A percentile compares a stretch with the other conserved stretches of the same genome.
These are phyloP conservation scores for Poeciliopsis paucimaculata DNA, from an alignment of 2,797 vertebrate genomes.

Conservation along the genomic window DNA sequence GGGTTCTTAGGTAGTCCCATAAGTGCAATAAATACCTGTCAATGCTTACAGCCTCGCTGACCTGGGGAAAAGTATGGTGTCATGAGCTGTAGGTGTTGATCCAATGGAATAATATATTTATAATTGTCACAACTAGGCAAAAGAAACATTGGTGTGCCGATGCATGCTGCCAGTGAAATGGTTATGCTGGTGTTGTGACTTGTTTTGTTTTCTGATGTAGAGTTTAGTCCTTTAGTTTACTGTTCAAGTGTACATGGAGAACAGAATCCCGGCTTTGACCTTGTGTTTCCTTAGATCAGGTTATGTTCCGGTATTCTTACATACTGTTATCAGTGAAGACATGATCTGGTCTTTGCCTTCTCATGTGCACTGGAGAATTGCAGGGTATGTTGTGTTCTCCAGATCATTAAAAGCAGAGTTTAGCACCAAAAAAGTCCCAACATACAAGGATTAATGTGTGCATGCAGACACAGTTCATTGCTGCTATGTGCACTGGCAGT, in stretches of 20 bases:
- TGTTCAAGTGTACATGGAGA: neutral
- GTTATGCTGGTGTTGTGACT: neutral
- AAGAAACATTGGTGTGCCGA: neutral
- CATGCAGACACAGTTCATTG: neutral
- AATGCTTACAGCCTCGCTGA: constrained; percentile 4
- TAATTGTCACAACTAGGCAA: neutral
- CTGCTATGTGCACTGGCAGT: neutral
- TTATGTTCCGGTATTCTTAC: neutral
- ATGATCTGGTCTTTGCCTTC: neutral
- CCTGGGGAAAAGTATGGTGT: neutral
- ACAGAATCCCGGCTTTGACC: neutral
- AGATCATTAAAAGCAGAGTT: neutral
- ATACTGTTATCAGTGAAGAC: neutral
- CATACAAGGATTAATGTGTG: constrained; percentile 1
- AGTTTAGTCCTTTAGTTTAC: neutral
- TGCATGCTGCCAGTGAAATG: constrained; percentile 2
- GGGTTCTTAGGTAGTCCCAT: neutral
- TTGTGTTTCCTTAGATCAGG: neutral
- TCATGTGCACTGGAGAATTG: neutral
- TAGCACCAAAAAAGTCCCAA: neutral
- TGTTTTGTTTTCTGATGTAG: neutral
- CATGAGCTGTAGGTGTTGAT: neutral
- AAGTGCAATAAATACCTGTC: constrained; percentile 20
- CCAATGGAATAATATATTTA: neutral
- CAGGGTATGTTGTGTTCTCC: neutral